A percentile compares a stretch with the other conserved stretches of the same genome.
Conservation (phyloP, 2,797 vertebrate species). For the Tokudaia tokunoshimensis region DNA sequence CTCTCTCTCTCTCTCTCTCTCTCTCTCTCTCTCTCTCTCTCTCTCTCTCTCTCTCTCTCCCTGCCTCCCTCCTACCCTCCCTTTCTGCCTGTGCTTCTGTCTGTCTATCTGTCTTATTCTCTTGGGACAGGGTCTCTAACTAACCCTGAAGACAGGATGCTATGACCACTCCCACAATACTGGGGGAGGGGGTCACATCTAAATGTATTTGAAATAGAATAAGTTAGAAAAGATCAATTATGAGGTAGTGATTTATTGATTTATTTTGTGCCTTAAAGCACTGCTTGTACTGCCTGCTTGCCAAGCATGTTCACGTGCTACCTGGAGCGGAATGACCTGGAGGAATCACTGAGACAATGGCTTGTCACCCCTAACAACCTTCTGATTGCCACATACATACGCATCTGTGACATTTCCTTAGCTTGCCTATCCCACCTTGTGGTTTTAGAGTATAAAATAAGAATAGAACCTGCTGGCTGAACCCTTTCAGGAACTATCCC, state of each 20-base stretch:
- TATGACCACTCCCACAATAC: too few species aligned
- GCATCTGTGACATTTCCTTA: neutral
- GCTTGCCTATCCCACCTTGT: neutral
- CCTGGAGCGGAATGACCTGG: neutral
- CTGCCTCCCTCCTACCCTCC: fast-evolving
- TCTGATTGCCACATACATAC: neutral
- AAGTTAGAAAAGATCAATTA: neutral
- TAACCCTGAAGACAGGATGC: neutral
- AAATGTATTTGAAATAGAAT: too few species aligned
- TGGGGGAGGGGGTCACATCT: neutral
- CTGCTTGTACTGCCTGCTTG: neutral
- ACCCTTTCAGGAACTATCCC: neutral
- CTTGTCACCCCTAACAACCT: neutral
- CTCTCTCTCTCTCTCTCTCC: neutral
- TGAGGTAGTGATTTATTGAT: neutral
- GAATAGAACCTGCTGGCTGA: neutral
- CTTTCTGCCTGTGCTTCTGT: neutral
- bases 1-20: neutral
- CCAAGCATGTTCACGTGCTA: too few species aligned
- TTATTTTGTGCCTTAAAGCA: neutral
- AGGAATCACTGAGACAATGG: neutral
- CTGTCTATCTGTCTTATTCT: neutral
- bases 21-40: neutral
- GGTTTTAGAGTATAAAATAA: neutral
- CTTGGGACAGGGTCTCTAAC: neutral